Evolutionary conservation across 1,140 invertebrate species (phyloP), one percentile per base, ranked within the genome.

Genomic region (Scaptomyza graminum): DNA sequence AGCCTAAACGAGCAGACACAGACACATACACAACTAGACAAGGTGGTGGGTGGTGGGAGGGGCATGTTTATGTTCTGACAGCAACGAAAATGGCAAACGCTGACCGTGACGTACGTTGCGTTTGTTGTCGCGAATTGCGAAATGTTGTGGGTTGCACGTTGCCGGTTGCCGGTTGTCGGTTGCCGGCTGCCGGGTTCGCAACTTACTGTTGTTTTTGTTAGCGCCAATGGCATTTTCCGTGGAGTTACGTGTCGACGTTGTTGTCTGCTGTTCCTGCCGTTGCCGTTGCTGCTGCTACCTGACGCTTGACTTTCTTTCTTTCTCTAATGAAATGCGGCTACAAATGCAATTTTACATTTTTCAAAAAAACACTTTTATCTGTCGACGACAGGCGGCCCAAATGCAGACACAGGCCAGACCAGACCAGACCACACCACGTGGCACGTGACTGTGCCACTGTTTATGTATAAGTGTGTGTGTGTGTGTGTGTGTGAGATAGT

Each of bases 331-430:
- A 85, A 85, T 85, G 82, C 82, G 82, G 82, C 82, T 82, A 82
- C 82, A 87, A 85, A 85, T 87, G 82, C 82, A 85, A 85, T 85
- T 85, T 85, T 82, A 85, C 78, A 85, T 85, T 85, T 85, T 82
- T 78, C 74, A 87, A 87, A 85, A 79, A 87, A 87, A 76, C 64
- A 78, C 76, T 87, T 87, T 87, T 87, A 87, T 87, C 82, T 82
- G 82, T 87, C 82, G 83, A 69, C 83, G 67, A 79, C 82, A 87
- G 81, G 81, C 81, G 37, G 37, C 54, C 59, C 43, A 71, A 43
- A 57, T 59, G 12, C 55, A 66, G 16, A 65, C 62, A 25, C 47
- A 44, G 44, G 57, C 25, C 76, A 72, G 80, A 46, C 64, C 18
- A 22, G 18, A 51, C 50, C 37, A 39, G 18, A 18, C 18, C 18